Evolutionary conservation across 2,888 invertebrate genomes (phyloP).

Genomic region (Lepeophtheirus nordmannii): DNA sequence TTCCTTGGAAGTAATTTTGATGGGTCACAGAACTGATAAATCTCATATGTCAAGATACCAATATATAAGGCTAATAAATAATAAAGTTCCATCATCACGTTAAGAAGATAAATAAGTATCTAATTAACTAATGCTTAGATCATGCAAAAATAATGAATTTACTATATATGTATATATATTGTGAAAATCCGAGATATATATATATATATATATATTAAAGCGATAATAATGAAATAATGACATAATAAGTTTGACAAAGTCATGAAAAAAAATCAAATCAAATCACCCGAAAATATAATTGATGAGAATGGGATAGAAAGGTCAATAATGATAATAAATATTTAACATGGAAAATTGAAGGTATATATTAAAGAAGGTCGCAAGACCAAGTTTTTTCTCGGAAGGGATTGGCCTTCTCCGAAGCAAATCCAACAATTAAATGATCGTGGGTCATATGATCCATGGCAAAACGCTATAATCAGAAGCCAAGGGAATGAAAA

Average conservation of each 20-base stretch:
- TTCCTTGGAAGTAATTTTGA: too few relatives aligned
- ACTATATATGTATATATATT: not conserved
- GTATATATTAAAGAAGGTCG: constrained; percentile 48
- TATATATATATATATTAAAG: not conserved
- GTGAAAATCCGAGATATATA: too few relatives aligned
- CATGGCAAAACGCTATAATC: constrained; percentile 52
- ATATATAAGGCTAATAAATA: too few relatives aligned
- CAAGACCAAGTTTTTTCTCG: constrained; percentile 73
- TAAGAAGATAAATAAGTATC: too few relatives aligned
- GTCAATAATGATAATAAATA: not conserved
- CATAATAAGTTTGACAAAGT: not conserved
- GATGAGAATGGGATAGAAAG: not conserved
- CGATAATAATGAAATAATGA: not conserved
- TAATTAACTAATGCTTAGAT: too few relatives aligned
- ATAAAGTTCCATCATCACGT: too few relatives aligned
- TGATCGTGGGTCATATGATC: constrained; percentile 87
- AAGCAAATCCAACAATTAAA: constrained; percentile 77
- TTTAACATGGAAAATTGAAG: not conserved
- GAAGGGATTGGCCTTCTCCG: constrained; percentile 87
- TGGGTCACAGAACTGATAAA: too few relatives aligned
- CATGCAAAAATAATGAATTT: too few relatives aligned
- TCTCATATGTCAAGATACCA: too few relatives aligned
- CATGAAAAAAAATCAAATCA: not conserved
- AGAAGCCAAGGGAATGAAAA: constrained; percentile 7
- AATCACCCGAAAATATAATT: not conserved